Percentiles rank a stretch among this genome's conserved stretches.
Evolutionary conservation across 2,113 vertebrate species (phyloP).

Genomic region (Cyphomyrus plagiostoma): DNA sequence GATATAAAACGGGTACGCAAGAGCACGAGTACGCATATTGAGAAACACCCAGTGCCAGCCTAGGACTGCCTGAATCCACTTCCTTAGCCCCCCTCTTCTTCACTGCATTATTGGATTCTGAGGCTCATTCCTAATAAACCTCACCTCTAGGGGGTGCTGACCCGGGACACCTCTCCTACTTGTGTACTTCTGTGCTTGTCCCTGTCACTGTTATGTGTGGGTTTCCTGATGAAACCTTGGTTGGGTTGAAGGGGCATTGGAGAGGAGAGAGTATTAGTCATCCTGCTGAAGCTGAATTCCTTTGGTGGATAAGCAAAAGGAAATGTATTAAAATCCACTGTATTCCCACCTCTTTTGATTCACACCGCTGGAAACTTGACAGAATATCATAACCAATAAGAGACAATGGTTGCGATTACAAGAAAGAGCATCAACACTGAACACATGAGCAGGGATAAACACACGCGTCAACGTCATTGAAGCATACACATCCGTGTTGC

Average conservation of each 20-base stretch:
- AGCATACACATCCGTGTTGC: conserved; percentile 1
- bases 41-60: neutral
- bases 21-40: neutral
- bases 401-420: neutral
- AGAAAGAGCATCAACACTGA: neutral
- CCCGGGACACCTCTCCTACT: neutral
- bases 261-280: neutral
- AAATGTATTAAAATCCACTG: neutral
- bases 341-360: neutral
- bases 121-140: neutral
- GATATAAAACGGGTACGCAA: neutral
- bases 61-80: neutral
- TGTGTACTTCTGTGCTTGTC: neutral
- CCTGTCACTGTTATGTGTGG: neutral
- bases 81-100: neutral
- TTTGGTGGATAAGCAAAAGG: neutral
- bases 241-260: neutral
- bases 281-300: neutral
- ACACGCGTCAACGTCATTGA: neutral
- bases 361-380: neutral
- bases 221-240: neutral
- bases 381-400: neutral
- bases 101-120: neutral
- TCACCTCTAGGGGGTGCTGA: neutral
- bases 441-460: neutral